phyloP scores from a whole-genome alignment of 2,888 invertebrate species.

The Machimus atricapillus region DNA sequence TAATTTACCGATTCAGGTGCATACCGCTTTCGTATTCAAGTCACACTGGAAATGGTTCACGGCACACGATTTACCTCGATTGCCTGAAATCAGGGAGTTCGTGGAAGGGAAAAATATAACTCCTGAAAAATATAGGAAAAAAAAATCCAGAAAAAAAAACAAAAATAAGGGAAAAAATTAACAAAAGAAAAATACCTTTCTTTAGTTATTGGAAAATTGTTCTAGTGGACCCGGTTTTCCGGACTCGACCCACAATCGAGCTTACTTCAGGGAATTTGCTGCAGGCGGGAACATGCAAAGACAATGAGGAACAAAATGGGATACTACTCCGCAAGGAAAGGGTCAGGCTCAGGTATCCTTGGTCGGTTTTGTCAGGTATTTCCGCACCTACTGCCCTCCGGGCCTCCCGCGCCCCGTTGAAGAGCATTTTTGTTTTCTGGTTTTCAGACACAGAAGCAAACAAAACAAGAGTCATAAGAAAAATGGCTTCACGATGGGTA shows the following conservation, averaged over 20 bases:
- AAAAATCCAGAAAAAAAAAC: background rate
- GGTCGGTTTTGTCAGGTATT: slow-evolving; percentile 4
- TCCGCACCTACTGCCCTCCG: background rate
- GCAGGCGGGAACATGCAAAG: background rate
- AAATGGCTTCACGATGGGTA: background rate
- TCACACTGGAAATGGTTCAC: slow-evolving; percentile 18
- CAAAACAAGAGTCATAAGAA: slow-evolving; percentile 18
- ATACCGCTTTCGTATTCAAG: slow-evolving; percentile 30
- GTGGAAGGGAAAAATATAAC: background rate
- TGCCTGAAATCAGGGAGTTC: background rate
- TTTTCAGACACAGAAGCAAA: background rate
- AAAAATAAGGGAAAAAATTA: background rate
- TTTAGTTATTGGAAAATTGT: slow-evolving; percentile 25
- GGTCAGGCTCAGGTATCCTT: background rate
- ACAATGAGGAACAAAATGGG: background rate
- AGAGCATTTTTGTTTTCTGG: background rate
- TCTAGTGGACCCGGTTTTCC: background rate
- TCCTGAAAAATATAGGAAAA: background rate
- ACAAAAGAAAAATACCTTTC: slow-evolving; percentile 6
- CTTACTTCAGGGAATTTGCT: background rate
- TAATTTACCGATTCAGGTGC: slow-evolving; percentile 36
- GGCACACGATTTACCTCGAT: slow-evolving; percentile 31
- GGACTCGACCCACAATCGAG: background rate
- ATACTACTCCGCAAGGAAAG: background rate
- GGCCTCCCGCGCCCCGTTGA: background rate